Evolutionary conservation across 2,888 invertebrate genomes (phyloP).

Genomic region (Epicampocera succincta): DNA sequence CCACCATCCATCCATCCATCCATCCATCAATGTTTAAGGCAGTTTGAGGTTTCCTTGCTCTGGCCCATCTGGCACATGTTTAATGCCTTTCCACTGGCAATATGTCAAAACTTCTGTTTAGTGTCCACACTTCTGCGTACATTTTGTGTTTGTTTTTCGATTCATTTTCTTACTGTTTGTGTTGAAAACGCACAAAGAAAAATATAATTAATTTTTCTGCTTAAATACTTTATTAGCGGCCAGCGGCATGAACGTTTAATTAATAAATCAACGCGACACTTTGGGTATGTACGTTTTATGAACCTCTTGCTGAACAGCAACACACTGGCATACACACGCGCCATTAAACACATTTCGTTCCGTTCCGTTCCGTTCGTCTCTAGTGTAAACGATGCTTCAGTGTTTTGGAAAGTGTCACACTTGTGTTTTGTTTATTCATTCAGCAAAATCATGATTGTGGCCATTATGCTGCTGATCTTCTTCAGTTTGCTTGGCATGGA

Average conservation of each 20-base stretch:
- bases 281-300: slow-evolving; percentile 61
- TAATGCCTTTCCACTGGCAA: slow-evolving; percentile 60
- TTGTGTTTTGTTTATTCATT: slow-evolving; percentile 36
- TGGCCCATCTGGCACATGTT: slow-evolving; percentile 48
- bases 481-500: slow-evolving; percentile 51
- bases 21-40: no score
- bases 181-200: slow-evolving; percentile 62
- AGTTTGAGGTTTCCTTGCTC: slow-evolving; percentile 24
- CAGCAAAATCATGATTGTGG: slow-evolving; percentile 50
- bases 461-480: slow-evolving; percentile 44
- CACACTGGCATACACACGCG: slow-evolving; percentile 14
- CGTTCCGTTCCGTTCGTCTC: slow-evolving; percentile 30
- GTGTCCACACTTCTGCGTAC: slow-evolving; percentile 62
- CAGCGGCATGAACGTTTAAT: slow-evolving; percentile 74
- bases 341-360: slow-evolving; percentile 24
- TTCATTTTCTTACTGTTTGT: slow-evolving; percentile 36
- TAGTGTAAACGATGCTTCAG: slow-evolving; percentile 18
- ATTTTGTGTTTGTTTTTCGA: slow-evolving; percentile 43
- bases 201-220: slow-evolving; percentile 76
- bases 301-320: slow-evolving; percentile 2
- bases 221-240: slow-evolving; percentile 68
- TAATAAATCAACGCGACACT: slow-evolving; percentile 81
- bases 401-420: slow-evolving; percentile 57
- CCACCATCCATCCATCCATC: no score
- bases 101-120: slow-evolving; percentile 63